Base-by-base conservation (phyloP, 2,888 invertebrate species). In the Drosophila rubida region DNA sequence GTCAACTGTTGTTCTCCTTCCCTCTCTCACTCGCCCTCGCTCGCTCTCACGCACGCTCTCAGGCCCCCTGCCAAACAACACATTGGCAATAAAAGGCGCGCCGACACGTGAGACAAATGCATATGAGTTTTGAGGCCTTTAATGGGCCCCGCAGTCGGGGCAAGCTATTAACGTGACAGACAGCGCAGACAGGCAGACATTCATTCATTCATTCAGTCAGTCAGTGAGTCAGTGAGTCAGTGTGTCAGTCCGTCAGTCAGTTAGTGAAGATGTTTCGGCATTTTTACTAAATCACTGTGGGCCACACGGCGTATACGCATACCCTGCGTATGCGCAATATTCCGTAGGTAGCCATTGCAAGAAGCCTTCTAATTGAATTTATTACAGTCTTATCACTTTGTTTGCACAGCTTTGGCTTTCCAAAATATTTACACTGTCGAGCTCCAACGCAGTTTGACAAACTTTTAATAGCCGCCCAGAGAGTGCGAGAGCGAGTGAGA, bases 61-160 rank as follows among this genome's bases (percentile, higher is more conserved):
- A 9, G 19, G 37, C 50, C 37, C 13, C 1, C 27, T 1, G 35
- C 3, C 35, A 25, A 19, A 59, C 58, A 60, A 50, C 78, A 78
- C 65, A 81, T 72, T 62, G 61, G 62, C 70, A 80, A 75, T 83
- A 83, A 83, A 83, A 80, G 75, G 46, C 51, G 48, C 35, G 44
- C 59, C 59, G 55, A 83, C 85, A 84, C 85, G 85, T 80, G 85
- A 81, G 85, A 64, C 75, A 83, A 83, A 83, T 81, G 71, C 87
- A 74, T 80, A 80, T 86, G 87, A 83, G 83, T 82, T 74, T 73
- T 63, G 53, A 74, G 65, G 35, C 59, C 63, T 58, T 61, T 69
- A 78, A 71, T 75, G 69, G 51, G 64, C 49, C 25, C 32, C 48
- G 16, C 45, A 46, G 58, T 45, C 44, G 22, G 9, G 37, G 45